A percentile compares a stretch with the other conserved stretches of the same genome.
Evolutionary conservation across 2,888 invertebrate species (phyloP).

Genomic region (Pandemis heparana): DNA sequence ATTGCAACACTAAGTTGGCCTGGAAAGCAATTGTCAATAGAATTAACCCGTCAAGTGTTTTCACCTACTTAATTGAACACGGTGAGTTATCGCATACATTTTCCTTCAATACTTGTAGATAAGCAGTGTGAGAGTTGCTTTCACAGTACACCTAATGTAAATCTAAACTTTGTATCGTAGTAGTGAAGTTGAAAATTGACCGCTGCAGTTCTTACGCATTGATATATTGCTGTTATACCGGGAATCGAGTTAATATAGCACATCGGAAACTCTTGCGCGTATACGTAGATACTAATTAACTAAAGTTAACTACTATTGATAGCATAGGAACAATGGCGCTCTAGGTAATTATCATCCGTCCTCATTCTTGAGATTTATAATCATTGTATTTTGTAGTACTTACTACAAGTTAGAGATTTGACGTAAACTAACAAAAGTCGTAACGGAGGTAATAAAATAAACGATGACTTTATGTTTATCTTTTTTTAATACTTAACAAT

Average conservation of each 20-base stretch:
- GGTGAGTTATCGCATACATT: conserved; percentile 13
- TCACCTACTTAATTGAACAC: conserved; percentile 36
- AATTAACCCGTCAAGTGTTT: conserved; percentile 31
- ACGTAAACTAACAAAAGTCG: not conserved
- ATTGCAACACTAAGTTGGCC: conserved; percentile 12
- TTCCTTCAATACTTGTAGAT: conserved; percentile 16
- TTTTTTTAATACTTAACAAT: no score
- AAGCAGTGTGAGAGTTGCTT: conserved; percentile 24
- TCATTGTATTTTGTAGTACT: not conserved
- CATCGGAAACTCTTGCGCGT: conserved; percentile 13
- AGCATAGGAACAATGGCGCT: conserved; percentile 8
- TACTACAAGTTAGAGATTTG: not conserved
- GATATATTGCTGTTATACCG: not conserved
- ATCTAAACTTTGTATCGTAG: conserved; percentile 1
- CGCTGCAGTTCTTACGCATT: not conserved
- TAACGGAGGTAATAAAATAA: not conserved
- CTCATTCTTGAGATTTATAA: not conserved
- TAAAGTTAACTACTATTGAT: conserved; percentile 8
- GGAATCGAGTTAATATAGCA: conserved; percentile 19
- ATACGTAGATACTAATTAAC: conserved; percentile 15
- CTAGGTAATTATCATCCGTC: not conserved
- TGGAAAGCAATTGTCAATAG: conserved; percentile 9
- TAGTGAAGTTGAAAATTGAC: not conserved
- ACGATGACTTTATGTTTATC: no score
- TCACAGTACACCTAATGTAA: conserved; percentile 2